Evolutionary conservation across 2,888 invertebrate genomes (phyloP).

Genomic region (Platerodrilus igneus): DNA sequence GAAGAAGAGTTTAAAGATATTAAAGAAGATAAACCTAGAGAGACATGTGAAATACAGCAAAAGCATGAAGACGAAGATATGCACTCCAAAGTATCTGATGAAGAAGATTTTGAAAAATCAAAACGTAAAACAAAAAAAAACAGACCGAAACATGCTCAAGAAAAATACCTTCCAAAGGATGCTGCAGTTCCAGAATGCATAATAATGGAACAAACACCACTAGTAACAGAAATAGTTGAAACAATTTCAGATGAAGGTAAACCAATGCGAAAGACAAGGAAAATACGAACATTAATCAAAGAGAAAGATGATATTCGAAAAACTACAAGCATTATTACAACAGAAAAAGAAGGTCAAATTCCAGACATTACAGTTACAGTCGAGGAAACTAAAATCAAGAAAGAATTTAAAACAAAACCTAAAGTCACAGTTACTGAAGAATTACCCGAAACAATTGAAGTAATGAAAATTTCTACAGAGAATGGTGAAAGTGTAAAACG

Average conservation of each 20-base stretch:
- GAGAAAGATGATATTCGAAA: slow-evolving; percentile 33
- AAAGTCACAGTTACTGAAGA: slow-evolving; percentile 31
- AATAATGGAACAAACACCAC: slow-evolving; percentile 27
- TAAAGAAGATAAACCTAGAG: no score
- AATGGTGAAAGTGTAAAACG: slow-evolving; percentile 36
- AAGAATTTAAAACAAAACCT: slow-evolving; percentile 25
- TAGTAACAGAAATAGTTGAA: slow-evolving; percentile 36
- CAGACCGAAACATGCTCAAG: no score
- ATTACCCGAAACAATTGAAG: slow-evolving; percentile 41
- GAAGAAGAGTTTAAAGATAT: no score
- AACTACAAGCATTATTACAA: slow-evolving; percentile 26
- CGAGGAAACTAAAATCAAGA: slow-evolving; percentile 29
- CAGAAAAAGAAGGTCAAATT: slow-evolving; percentile 46
- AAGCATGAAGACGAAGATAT: no score
- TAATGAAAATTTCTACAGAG: slow-evolving; percentile 41
- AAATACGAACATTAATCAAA: slow-evolving; percentile 35
- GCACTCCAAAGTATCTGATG: no score
- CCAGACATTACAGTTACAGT: slow-evolving; percentile 47
- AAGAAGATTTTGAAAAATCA: no score
- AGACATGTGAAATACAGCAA: no score
- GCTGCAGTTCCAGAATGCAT: slow-evolving; percentile 25
- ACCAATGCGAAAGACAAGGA: no score
- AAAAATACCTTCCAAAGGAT: no score
- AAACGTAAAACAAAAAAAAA: no score
- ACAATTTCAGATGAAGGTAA: slow-evolving; percentile 35